These are phyloP conservation scores for Cheilosia variabilis DNA, from an alignment of 2,888 invertebrate species.

Conservation along the genomic window DNA sequence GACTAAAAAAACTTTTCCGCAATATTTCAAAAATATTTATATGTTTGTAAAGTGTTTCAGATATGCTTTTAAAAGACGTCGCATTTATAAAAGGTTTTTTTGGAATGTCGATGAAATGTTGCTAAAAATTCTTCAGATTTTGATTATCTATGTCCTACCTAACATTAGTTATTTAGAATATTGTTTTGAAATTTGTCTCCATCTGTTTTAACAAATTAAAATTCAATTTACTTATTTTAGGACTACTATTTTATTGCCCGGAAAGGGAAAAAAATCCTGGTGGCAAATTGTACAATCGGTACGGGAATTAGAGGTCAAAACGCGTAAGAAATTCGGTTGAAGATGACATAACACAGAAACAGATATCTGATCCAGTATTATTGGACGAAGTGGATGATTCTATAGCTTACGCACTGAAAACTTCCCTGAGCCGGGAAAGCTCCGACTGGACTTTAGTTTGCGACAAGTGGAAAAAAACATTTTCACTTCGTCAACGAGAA, in stretches of 20 bases:
- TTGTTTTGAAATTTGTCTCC: no score
- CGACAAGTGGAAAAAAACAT: slow-evolving; percentile 15
- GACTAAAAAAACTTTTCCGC: background rate
- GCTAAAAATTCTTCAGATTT: no score
- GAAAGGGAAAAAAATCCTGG: slow-evolving; percentile 12
- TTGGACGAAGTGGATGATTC: slow-evolving; percentile 14
- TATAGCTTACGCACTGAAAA: slow-evolving; percentile 2
- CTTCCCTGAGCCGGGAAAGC: background rate
- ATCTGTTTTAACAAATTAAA: no score
- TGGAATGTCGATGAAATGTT: no score
- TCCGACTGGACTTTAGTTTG: slow-evolving; percentile 7
- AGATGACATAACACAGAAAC: background rate
- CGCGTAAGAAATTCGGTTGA: background rate
- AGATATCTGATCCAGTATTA: background rate
- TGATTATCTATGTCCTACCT: no score
- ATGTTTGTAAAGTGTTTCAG: background rate
- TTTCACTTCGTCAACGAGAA: slow-evolving; percentile 25
- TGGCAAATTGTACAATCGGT: background rate
- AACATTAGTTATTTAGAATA: no score
- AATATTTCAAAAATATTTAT: background rate
- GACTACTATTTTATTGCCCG: slow-evolving; percentile 18
- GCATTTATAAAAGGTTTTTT: background rate
- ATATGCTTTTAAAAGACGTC: background rate
- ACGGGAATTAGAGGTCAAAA: slow-evolving; percentile 3
- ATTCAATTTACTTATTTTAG: no score